These are phyloP conservation scores for Diachasma alloeum DNA, from an alignment of 1,140 invertebrate species.

Conservation along the genomic window DNA sequence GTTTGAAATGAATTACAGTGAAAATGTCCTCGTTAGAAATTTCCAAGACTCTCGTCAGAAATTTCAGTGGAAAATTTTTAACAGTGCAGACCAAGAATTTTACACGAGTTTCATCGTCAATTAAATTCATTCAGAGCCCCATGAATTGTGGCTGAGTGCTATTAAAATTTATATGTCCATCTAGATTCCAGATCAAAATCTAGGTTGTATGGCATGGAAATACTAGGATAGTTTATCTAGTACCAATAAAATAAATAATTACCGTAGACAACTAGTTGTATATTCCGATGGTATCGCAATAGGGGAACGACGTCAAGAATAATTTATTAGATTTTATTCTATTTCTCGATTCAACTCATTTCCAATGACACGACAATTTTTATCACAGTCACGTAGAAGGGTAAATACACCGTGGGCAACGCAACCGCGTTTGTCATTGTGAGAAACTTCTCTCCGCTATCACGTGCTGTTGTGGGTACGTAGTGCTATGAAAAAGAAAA, in stretches of 20 bases:
- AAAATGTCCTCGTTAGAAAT: too few relatives aligned
- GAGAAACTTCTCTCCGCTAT: background rate
- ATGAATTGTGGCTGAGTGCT: background rate
- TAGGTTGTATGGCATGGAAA: background rate
- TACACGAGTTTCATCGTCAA: background rate
- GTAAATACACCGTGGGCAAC: background rate
- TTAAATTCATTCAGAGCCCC: background rate
- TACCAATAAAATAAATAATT: background rate
- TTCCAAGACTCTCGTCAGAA: too few relatives aligned
- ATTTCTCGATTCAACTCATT: background rate
- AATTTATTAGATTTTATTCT: background rate
- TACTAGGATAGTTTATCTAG: background rate
- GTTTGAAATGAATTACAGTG: too few relatives aligned
- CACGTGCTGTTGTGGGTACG: background rate
- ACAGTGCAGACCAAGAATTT: background rate
- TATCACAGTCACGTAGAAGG: background rate
- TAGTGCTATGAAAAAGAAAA: background rate
- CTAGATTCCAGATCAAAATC: background rate
- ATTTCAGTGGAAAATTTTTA: too few relatives aligned
- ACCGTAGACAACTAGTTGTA: background rate
- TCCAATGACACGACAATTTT: background rate
- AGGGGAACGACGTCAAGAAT: background rate
- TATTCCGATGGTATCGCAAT: background rate
- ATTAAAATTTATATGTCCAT: background rate
- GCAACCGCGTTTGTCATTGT: background rate